Evolutionary conservation across 2,113 vertebrate genomes (phyloP).

Genomic region (Spermophilus dauricus): DNA sequence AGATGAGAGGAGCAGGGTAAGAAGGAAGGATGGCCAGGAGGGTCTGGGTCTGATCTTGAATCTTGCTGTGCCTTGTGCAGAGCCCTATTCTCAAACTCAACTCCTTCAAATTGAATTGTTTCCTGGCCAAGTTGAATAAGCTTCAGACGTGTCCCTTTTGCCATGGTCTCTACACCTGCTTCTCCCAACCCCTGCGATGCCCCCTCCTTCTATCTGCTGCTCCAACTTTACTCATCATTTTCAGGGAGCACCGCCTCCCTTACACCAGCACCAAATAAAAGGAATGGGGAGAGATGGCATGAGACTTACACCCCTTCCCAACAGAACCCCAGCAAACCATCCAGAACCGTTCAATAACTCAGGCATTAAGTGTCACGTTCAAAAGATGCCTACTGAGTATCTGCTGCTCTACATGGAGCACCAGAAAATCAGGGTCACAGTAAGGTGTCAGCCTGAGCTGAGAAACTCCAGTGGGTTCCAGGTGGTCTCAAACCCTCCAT

Average conservation of each 20-base stretch:
- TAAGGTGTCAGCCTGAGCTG: not conserved
- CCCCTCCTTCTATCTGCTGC: not conserved
- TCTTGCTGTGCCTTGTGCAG: not conserved
- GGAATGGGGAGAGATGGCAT: not conserved
- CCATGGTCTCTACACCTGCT: not conserved
- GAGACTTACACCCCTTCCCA: not conserved
- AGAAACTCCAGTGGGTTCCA: not conserved
- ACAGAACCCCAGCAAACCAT: not conserved
- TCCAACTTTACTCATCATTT: not conserved
- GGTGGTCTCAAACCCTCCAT: rapidly evolving
- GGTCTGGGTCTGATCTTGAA: not conserved
- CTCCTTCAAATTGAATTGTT: not conserved
- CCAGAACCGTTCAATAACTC: not conserved
- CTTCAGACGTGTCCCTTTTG: not conserved
- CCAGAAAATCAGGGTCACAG: not conserved
- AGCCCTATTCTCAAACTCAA: not conserved
- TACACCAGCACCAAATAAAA: not conserved
- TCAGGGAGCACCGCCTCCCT: rapidly evolving
- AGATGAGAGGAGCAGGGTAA: not conserved
- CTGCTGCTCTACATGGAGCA: not conserved
- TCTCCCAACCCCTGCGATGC: not conserved
- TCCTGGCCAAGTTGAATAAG: not conserved
- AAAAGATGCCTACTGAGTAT: rapidly evolving
- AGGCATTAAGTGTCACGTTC: not conserved
- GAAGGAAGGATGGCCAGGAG: not conserved